Evolutionary conservation across 2,797 vertebrate species (phyloP).

Genomic region (Ctenopoma kingsleyae): DNA sequence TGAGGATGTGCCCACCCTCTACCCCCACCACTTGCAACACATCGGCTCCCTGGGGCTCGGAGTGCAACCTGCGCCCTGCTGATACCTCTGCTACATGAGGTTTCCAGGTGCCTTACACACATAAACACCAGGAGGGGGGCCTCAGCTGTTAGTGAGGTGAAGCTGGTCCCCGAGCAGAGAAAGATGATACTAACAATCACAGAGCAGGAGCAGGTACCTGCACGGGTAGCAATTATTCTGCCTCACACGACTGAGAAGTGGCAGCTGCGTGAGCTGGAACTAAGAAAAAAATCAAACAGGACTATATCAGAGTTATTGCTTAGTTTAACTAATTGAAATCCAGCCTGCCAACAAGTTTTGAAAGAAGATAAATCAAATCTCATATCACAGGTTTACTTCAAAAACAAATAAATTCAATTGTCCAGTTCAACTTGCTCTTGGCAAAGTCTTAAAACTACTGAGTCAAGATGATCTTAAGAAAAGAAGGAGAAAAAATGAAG

Average conservation of each 20-base stretch:
- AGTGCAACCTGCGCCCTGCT: constrained; percentile 69
- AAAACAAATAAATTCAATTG: not conserved
- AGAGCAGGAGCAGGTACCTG: constrained; percentile 58
- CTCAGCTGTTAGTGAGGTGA: constrained; percentile 68
- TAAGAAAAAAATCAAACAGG: not conserved
- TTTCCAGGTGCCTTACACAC: constrained; percentile 79
- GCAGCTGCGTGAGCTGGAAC: constrained; percentile 5
- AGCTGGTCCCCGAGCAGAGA: constrained; percentile 46
- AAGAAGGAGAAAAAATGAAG: not conserved
- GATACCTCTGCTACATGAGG: constrained; percentile 60
- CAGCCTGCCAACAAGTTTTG: not conserved
- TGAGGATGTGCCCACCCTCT: constrained; percentile 35
- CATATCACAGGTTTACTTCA: not conserved
- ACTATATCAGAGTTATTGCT: not conserved
- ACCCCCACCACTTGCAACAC: not conserved
- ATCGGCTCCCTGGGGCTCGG: constrained; percentile 57
- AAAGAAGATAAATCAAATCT: not conserved
- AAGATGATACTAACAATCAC: constrained; percentile 32
- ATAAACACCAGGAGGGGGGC: constrained; percentile 52
- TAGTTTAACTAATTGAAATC: constrained; percentile 2
- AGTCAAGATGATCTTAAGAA: not conserved
- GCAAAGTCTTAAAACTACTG: not conserved
- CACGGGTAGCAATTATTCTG: constrained; percentile 44
- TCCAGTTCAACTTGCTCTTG: not conserved
- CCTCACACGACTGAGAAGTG: constrained; percentile 10